Base-by-base conservation (phyloP, 2,888 invertebrate species). In the Drosophila putrida region DNA sequence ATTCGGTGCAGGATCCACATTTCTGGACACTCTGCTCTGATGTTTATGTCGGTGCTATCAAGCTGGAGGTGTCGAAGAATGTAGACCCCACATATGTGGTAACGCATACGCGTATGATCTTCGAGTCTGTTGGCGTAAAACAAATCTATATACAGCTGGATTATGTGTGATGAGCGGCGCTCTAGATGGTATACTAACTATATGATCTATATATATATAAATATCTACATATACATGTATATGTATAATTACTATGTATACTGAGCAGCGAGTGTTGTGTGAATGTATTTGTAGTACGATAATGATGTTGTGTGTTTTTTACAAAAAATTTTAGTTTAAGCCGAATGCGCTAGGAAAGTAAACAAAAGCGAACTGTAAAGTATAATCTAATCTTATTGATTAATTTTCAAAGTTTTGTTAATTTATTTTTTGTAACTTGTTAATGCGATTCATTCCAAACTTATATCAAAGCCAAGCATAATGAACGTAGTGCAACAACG, bases 11-110 rank as follows among this genome's bases (percentile, higher is more conserved):
- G 90, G 98, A 99, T 88, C 98, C 98, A 4, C 99, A 99, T 91
- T 99, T 99, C 93, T 99, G 99, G 99, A 99, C 99, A 11, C 94
- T 99, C 71, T 98, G 98, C 92, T 98, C 97, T 91, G 98, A 98
- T 83, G 95, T 97, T 65, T 98, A 96, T 91, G 96, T 98, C 1
- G 99, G 99, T 76, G 97, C 97, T 78, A 93, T 99, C 58, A 99
- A 99, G 93, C 93, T 99, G 59, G 99, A 99, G 93, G 98, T 99
- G n/a, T 96, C 98, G 0, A 95, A 96, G 89, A 96, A 96, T 84
- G 97, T 98, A 9, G 99, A 99, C 93, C 96, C 97, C 1, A 96
- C 97, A 90, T 98, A 98, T 92, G 96, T 99, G 49, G 95, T 97
- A 27, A 97, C 97, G 72, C 98, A 98, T 90, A 96, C 98, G 27